A percentile compares a stretch with the other conserved stretches of the same genome.
phyloP scores from a whole-genome alignment of 2,888 invertebrate genomes.

The Apotomis capreana region DNA sequence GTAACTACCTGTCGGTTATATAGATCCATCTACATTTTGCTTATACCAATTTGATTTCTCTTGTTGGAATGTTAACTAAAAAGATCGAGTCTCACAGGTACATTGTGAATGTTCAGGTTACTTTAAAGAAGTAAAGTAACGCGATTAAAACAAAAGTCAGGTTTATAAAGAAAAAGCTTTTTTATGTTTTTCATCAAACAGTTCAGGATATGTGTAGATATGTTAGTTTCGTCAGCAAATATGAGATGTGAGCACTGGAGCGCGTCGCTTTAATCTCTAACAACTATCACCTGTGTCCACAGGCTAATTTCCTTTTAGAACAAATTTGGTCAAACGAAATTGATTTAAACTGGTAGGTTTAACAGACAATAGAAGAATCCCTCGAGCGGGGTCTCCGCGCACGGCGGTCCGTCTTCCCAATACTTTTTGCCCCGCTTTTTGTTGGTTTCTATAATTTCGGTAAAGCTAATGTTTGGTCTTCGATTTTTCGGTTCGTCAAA shows the following conservation, averaged over 20 bases:
- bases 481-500: conserved; percentile 83
- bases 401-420: conserved; percentile 53
- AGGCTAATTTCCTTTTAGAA: conserved; percentile 4
- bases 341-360: conserved; percentile 26
- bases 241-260: not conserved
- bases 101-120: too few relatives aligned
- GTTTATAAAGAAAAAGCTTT: too few relatives aligned
- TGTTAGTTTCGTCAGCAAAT: not conserved
- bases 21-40: conserved; percentile 17
- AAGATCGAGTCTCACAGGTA: not conserved
- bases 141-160: too few relatives aligned
- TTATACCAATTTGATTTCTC: not conserved
- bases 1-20: conserved; percentile 14
- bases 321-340: conserved; percentile 11
- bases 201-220: too few relatives aligned
- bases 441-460: conserved; percentile 79
- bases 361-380: conserved; percentile 26
- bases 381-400: conserved; percentile 51
- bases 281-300: not conserved
- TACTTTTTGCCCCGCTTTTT: conserved; percentile 73
- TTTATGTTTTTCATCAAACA: too few relatives aligned
- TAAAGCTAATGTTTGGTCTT: conserved; percentile 83
- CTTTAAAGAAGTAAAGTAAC: too few relatives aligned
- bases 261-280: not conserved
- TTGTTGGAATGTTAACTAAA: not conserved